Conservation (phyloP, 2,888 invertebrate species). For the Eristalis arbustorum region DNA sequence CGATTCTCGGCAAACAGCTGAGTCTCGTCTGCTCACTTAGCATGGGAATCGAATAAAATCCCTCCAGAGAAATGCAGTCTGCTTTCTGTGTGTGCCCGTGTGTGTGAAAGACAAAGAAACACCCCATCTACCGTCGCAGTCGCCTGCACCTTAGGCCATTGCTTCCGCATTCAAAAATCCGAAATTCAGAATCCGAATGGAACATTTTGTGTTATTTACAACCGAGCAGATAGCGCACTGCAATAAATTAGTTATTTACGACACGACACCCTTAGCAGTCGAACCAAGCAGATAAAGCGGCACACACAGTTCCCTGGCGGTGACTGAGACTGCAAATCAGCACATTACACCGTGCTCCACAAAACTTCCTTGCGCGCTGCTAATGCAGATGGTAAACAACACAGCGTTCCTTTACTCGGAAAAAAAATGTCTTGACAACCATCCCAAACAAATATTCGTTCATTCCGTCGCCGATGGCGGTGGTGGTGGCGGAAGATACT, state of each 20-base stretch:
- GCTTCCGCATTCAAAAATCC: slow-evolving; percentile 36
- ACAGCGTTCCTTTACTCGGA: background rate
- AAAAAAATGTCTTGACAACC: slow-evolving; percentile 4
- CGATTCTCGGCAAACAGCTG: background rate
- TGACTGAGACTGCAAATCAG: slow-evolving; percentile 57
- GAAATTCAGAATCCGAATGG: slow-evolving; percentile 12
- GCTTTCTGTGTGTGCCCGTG: background rate
- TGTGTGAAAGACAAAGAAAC: background rate
- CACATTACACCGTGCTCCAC: slow-evolving; percentile 65
- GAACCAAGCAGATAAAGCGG: background rate
- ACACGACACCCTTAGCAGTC: slow-evolving; percentile 43
- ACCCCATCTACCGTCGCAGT: background rate
- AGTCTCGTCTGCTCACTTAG: background rate
- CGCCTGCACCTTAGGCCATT: background rate
- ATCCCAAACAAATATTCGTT: slow-evolving; percentile 6
- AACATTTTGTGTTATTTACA: slow-evolving; percentile 30
- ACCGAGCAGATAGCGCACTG: slow-evolving; percentile 41
- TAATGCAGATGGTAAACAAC: slow-evolving; percentile 59
- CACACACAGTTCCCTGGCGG: too few relatives aligned
- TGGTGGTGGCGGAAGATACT: background rate
- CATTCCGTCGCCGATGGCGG: background rate
- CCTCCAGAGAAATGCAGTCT: background rate
- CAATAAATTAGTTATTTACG: slow-evolving; percentile 69
- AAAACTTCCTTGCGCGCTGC: slow-evolving; percentile 31
- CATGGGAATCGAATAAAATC: background rate